Conservation (phyloP, 1,140 invertebrate species). For the Ostrea denselamellosa region DNA sequence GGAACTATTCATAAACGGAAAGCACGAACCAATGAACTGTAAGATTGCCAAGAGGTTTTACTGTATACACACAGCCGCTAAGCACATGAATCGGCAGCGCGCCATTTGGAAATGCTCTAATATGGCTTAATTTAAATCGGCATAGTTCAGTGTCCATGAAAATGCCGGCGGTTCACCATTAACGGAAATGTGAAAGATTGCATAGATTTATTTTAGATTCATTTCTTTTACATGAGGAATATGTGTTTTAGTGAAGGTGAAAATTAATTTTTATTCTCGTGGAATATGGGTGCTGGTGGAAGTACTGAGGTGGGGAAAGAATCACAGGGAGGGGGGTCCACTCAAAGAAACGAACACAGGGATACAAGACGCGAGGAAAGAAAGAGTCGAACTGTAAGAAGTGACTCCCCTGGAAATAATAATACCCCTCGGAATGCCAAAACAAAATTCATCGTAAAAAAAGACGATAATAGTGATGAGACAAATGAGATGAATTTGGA, state of each 20-base stretch:
- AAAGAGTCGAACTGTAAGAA: neutral
- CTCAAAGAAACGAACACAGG: neutral
- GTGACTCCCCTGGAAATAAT: conserved; percentile 7
- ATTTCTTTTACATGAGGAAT: neutral
- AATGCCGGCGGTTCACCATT: conserved; percentile 8
- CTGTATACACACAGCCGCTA: neutral
- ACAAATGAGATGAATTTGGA: neutral
- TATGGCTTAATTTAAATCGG: conserved; percentile 38
- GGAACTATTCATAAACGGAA: conserved; percentile 27
- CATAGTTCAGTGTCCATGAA: conserved; percentile 12
- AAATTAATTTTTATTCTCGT: neutral
- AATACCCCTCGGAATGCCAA: conserved; percentile 1
- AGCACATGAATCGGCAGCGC: conserved; percentile 18
- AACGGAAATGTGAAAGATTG: neutral
- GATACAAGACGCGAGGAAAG: neutral
- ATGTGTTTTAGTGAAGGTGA: neutral
- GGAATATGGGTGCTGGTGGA: conserved; percentile 38
- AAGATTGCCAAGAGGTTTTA: conserved; percentile 14
- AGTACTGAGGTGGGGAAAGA: conserved; percentile 35
- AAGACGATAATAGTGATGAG: neutral
- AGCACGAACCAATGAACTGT: conserved; percentile 16
- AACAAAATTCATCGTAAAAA: conserved; percentile 19
- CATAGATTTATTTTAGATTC: neutral
- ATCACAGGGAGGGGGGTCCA: neutral
- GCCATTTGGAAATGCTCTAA: conserved; percentile 32